These are phyloP conservation scores for Arizona elegans DNA, from an alignment of 2,113 vertebrate genomes.

Conservation along the genomic window DNA sequence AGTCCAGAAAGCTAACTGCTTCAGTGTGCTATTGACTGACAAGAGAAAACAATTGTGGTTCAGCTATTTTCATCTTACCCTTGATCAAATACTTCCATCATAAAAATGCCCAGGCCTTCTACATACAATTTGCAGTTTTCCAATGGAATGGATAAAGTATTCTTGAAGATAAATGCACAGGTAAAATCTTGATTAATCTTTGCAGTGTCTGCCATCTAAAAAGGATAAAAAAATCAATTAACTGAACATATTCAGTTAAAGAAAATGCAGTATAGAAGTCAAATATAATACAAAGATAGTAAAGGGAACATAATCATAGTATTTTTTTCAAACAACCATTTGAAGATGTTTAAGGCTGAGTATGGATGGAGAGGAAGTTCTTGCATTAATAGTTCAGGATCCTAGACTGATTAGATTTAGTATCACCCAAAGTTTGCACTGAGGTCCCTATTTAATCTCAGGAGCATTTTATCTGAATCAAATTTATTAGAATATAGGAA, in stretches of 20 bases:
- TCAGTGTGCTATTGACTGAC: background rate
- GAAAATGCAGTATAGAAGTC: background rate
- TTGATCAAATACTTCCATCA: constrained; percentile 49
- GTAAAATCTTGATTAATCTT: constrained; percentile 48
- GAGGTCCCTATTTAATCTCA: background rate
- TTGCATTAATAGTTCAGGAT: background rate
- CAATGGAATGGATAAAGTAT: constrained; percentile 55
- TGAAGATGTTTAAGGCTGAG: background rate
- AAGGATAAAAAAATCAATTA: background rate
- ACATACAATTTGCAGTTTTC: constrained; percentile 62
- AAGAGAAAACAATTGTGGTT: background rate
- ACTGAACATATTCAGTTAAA: background rate
- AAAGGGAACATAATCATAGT: background rate
- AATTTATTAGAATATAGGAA: background rate
- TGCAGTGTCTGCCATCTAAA: constrained; percentile 62
- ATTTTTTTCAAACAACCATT: background rate
- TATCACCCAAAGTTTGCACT: background rate
- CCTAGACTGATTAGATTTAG: background rate
- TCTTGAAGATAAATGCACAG: constrained; percentile 65
- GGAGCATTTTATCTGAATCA: background rate
- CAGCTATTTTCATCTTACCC: constrained; percentile 53
- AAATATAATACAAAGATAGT: background rate
- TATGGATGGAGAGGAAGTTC: background rate
- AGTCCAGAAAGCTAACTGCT: background rate
- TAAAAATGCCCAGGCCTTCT: constrained; percentile 67